Percentiles rank a stretch among this genome's conserved stretches.
These are phyloP conservation scores for Hoplodrina blanda DNA, from an alignment of 2,888 invertebrate genomes.

Conservation along the genomic window DNA sequence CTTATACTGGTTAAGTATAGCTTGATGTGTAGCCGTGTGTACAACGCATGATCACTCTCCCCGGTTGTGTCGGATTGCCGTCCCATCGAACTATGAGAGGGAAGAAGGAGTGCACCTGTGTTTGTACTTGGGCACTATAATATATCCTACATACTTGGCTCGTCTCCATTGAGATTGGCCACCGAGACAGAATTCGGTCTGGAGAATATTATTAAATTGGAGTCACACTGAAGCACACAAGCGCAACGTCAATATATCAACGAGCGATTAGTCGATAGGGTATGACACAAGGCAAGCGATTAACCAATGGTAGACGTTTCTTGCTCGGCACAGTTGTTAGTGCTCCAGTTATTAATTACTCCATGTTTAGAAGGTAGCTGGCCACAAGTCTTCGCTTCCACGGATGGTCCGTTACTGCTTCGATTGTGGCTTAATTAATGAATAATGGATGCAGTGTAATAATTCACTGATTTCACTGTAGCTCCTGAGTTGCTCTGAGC, in stretches of 20 bases:
- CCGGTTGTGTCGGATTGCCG: no score
- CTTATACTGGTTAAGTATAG: no score
- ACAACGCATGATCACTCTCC: no score
- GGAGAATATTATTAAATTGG: slow-evolving; percentile 18
- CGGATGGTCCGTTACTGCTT: slow-evolving; percentile 76
- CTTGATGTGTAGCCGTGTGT: no score
- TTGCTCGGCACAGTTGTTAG: neutral
- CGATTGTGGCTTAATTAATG: slow-evolving; percentile 85
- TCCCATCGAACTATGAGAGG: no score
- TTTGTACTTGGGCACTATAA: no score
- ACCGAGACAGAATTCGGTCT: no score
- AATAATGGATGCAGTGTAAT: slow-evolving; percentile 85
- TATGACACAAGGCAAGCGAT: no score
- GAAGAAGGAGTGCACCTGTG: no score
- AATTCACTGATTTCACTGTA: slow-evolving; percentile 80
- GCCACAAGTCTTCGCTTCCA: slow-evolving; percentile 64
- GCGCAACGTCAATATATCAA: neutral
- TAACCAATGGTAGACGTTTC: neutral
- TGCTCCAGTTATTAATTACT: slow-evolving; percentile 33
- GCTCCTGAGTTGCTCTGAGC: slow-evolving; percentile 41
- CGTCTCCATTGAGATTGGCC: no score
- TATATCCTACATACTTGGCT: no score
- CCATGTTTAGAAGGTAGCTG: slow-evolving; percentile 38
- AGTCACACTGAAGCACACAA: neutral
- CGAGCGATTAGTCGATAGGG: no score